phyloP scores from a whole-genome alignment of 2,888 invertebrate species.

The Penaeus monodon region DNA sequence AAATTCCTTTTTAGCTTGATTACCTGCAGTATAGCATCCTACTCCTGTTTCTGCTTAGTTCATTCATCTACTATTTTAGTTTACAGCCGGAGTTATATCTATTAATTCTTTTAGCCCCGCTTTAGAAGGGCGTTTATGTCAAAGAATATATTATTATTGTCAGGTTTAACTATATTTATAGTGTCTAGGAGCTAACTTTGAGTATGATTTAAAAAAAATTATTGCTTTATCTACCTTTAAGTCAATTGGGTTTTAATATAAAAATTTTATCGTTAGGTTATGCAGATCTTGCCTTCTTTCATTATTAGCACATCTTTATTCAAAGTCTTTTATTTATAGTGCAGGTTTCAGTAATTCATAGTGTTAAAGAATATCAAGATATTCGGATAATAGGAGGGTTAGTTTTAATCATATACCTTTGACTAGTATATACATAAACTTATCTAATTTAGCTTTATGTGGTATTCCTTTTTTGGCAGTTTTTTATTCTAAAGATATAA shows the following conservation, averaged over 20 bases:
- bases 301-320: constrained; percentile 81
- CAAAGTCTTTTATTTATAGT: constrained; percentile 81
- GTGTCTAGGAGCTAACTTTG: constrained; percentile 69
- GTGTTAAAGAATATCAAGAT: constrained; percentile 77
- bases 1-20: constrained; percentile 83
- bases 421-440: constrained; percentile 73
- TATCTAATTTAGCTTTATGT: constrained; percentile 76
- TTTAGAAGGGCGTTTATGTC: constrained; percentile 70
- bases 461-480: constrained; percentile 78
- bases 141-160: constrained; percentile 73
- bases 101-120: constrained; percentile 78
- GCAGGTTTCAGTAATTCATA: constrained; percentile 80
- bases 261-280: constrained; percentile 75
- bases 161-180: constrained; percentile 68
- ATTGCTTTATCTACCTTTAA: constrained; percentile 83
- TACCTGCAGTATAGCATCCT: constrained; percentile 81
- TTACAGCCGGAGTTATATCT: constrained; percentile 83
- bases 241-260: constrained; percentile 82
- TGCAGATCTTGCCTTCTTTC: constrained; percentile 77
- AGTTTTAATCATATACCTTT: constrained; percentile 71
- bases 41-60: constrained; percentile 83
- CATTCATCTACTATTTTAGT: constrained; percentile 85
- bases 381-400: constrained; percentile 76
- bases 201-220: constrained; percentile 80
- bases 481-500: constrained; percentile 78